phyloP scores from a whole-genome alignment of 1,140 invertebrate genomes.

The Physella acuta region DNA sequence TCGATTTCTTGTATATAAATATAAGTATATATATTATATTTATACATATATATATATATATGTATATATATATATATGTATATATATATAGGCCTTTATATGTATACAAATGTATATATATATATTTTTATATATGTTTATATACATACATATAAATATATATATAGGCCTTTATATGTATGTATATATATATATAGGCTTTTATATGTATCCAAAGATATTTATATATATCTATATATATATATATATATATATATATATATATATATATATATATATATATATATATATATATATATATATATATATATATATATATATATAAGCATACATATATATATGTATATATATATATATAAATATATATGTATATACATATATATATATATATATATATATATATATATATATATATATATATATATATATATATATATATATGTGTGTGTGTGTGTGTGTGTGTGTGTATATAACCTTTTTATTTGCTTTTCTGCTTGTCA shows the following conservation, averaged over 20 bases:
- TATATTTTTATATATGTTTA: not conserved
- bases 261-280: not conserved
- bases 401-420: not conserved
- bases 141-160: not conserved
- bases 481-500: too few relatives aligned
- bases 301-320: constrained; percentile 2
- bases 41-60: not conserved
- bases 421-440: constrained; percentile 2
- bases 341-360: not conserved
- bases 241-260: not conserved
- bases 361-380: not conserved
- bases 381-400: constrained; percentile 1
- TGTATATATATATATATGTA: constrained; percentile 1
- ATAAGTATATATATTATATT: not conserved
- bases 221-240: not conserved
- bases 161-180: not conserved
- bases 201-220: not conserved
- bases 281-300: not conserved
- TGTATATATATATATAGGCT: not conserved
- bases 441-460: too few relatives aligned
- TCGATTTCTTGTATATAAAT: too few relatives aligned
- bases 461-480: not conserved
- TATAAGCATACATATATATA: not conserved
- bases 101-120: not conserved
- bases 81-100: not conserved